Percentiles rank a stretch among this genome's conserved stretches.
phyloP scores from a whole-genome alignment of 2,888 invertebrate species.

The Slavum lentiscoides region DNA sequence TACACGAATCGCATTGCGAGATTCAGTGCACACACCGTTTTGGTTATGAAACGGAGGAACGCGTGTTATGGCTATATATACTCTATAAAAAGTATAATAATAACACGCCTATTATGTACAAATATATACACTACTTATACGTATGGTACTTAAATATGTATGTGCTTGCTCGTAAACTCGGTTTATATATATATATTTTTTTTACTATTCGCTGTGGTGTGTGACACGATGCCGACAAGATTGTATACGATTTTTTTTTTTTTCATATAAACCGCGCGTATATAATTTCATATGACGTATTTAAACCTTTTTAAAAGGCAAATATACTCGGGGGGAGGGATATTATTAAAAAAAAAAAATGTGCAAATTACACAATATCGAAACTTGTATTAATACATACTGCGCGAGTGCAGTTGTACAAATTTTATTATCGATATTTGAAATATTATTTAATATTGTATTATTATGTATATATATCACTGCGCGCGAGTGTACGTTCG shows the following conservation, averaged over 20 bases:
- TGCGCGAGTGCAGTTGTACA: no score
- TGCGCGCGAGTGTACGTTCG: no score
- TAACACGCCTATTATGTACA: neutral
- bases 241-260: neutral
- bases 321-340: neutral
- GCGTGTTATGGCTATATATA: slow-evolving; percentile 1
- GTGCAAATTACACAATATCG: neutral
- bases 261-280: neutral
- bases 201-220: neutral
- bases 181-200: neutral
- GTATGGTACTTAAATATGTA: no score
- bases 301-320: neutral
- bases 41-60: slow-evolving; percentile 13
- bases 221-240: neutral
- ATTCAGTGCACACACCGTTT: neutral
- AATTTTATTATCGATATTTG: neutral
- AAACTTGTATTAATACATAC: neutral
- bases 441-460: no score
- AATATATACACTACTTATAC: neutral
- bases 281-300: neutral
- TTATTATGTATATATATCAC: no score
- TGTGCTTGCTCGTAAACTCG: neutral
- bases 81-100: no score
- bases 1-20: neutral
- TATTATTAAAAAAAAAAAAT: neutral